Conservation (phyloP, 2,113 vertebrate species). For the Oenanthe oenanthe region DNA sequence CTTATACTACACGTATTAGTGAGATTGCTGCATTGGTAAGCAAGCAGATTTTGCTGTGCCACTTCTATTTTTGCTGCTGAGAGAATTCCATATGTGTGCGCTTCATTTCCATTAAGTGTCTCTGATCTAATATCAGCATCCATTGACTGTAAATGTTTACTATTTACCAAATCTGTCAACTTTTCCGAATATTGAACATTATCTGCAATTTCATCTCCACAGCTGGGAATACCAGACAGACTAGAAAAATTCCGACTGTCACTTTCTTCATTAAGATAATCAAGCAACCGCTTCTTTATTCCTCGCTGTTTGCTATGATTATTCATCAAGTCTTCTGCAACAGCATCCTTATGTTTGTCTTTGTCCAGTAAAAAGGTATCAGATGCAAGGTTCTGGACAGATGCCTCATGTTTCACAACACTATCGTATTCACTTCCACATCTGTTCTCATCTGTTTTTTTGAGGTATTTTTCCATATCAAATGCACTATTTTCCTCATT, state of each 20-base stretch:
- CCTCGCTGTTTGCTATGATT: not conserved
- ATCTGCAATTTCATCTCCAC: not conserved
- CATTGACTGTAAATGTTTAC: not conserved
- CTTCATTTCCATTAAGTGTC: not conserved
- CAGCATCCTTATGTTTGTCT: not conserved
- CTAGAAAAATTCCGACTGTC: not conserved
- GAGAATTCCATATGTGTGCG: not conserved
- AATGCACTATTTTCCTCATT: slow-evolving; percentile 72
- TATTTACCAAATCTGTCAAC: not conserved
- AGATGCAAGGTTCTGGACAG: slow-evolving; percentile 9
- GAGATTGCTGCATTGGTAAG: not conserved
- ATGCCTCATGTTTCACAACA: not conserved
- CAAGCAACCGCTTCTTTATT: not conserved
- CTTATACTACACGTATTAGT: not conserved
- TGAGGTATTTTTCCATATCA: slow-evolving; percentile 92
- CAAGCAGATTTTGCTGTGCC: not conserved
- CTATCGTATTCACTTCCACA: slow-evolving; percentile 64
- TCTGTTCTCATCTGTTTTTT: slow-evolving; percentile 74
- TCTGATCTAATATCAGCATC: not conserved
- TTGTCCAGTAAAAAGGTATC: slow-evolving; percentile 29
- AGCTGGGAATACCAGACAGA: not conserved
- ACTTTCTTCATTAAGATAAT: not conserved
- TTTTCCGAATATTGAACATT: not conserved
- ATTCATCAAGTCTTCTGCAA: not conserved
- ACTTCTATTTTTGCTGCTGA: not conserved